Percentiles rank a stretch among this genome's conserved stretches.
These are phyloP conservation scores for Albula goreensis DNA, from an alignment of 2,113 vertebrate species.

Conservation along the genomic window DNA sequence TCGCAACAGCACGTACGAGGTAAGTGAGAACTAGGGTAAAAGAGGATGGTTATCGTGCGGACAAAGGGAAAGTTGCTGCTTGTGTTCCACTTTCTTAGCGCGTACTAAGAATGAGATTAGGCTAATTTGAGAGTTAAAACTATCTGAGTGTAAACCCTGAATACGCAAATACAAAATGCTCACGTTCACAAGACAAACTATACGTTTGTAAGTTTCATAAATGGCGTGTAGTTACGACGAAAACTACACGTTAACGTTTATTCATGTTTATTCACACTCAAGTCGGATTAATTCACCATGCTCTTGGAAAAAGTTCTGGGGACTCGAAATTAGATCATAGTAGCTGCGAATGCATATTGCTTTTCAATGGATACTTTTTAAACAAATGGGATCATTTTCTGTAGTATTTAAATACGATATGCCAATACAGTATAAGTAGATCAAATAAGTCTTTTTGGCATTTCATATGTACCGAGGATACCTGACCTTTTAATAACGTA, in stretches of 20 bases:
- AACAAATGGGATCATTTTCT: no score
- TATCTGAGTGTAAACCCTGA: not conserved
- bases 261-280: not conserved
- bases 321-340: not conserved
- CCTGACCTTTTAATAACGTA: not conserved
- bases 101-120: not conserved
- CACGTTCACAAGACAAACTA: not conserved
- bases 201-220: not conserved
- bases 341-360: not conserved
- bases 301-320: not conserved
- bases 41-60: not conserved
- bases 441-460: no score
- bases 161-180: not conserved
- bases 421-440: no score
- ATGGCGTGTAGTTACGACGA: not conserved
- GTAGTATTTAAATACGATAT: no score
- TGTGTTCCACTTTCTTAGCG: not conserved
- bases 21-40: not conserved
- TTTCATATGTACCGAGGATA: not conserved
- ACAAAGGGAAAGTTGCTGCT: conserved; percentile 19
- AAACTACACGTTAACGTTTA: not conserved
- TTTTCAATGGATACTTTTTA: not conserved
- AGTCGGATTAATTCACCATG: not conserved
- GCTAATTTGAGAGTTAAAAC: not conserved
- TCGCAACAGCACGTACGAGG: conserved; percentile 9